Conservation (phyloP, 2,797 vertebrate species). For the Syngnathus rostellatus region DNA sequence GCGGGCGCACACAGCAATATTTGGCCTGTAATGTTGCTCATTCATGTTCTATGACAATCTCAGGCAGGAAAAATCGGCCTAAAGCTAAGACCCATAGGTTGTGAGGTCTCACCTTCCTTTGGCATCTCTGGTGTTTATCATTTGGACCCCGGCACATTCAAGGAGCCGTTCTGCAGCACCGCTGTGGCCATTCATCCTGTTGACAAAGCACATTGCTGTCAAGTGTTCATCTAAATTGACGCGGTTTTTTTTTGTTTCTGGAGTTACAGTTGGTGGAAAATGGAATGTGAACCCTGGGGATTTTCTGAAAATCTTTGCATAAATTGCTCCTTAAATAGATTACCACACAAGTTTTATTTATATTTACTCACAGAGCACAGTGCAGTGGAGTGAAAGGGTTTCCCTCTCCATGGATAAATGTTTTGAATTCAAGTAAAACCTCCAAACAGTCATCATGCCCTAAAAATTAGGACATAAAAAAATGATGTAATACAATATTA, state of each 20-base stretch:
- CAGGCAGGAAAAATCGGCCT: not conserved
- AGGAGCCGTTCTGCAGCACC: constrained; percentile 84
- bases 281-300: too few species aligned
- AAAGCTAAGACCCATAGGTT: not conserved
- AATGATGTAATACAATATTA: not conserved
- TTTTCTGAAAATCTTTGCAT: too few species aligned
- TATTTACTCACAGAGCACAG: constrained; percentile 93
- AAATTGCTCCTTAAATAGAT: too few species aligned
- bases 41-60: not conserved
- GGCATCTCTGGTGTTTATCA: constrained; percentile 93
- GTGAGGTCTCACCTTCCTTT: constrained; percentile 85
- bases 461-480: constrained; percentile 44
- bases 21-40: not conserved
- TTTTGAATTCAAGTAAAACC: constrained; percentile 99
- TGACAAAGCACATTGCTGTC: constrained; percentile 5
- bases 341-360: too few species aligned
- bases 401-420: constrained; percentile 87
- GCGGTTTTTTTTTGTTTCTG: not conserved
- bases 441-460: constrained; percentile 99
- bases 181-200: constrained; percentile 90
- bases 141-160: constrained; percentile 78
- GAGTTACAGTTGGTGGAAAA: too few species aligned
- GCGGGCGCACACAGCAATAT: not conserved
- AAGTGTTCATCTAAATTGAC: not conserved
- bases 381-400: constrained; percentile 97